phyloP scores from a whole-genome alignment of 2,888 invertebrate genomes.

The Eurytoma californica region DNA sequence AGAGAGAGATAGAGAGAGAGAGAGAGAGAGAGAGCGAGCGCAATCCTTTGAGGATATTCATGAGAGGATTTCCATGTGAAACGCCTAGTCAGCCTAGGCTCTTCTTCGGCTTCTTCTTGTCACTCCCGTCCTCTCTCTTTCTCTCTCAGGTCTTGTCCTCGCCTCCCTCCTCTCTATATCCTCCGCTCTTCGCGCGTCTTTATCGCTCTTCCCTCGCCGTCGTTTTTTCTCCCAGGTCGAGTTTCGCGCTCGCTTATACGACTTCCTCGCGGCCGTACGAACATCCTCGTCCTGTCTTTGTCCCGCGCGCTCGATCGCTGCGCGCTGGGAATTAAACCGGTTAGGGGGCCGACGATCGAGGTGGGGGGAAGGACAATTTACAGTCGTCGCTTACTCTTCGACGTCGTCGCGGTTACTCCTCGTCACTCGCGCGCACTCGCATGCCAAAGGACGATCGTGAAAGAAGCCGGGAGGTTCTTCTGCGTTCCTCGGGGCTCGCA shows the following conservation, averaged over 20 bases:
- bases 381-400: slow-evolving; percentile 55
- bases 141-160: slow-evolving; percentile 22
- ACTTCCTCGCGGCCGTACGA: slow-evolving; percentile 19
- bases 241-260: slow-evolving; percentile 40
- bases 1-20: slow-evolving; percentile 3
- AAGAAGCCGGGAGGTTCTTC: slow-evolving; percentile 5
- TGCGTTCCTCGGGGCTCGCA: background rate
- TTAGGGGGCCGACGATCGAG: slow-evolving; percentile 54
- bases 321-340: slow-evolving; percentile 61
- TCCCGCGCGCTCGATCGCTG: slow-evolving; percentile 26
- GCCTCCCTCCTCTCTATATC: background rate
- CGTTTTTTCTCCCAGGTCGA: slow-evolving; percentile 33
- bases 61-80: slow-evolving; percentile 72
- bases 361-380: slow-evolving; percentile 59
- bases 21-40: slow-evolving; percentile 2
- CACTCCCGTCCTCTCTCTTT: slow-evolving; percentile 41
- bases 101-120: slow-evolving; percentile 59
- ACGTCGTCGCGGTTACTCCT: slow-evolving; percentile 29
- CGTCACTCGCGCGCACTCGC: slow-evolving; percentile 27
- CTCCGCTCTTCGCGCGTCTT: slow-evolving; percentile 40
- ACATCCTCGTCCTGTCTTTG: slow-evolving; percentile 27
- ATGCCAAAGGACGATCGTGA: background rate
- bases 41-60: slow-evolving; percentile 70
- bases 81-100: slow-evolving; percentile 62
- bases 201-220: slow-evolving; percentile 36